Evolutionary conservation across 2,888 invertebrate species (phyloP).

Genomic region (Rhagophthalmus giganteus): DNA sequence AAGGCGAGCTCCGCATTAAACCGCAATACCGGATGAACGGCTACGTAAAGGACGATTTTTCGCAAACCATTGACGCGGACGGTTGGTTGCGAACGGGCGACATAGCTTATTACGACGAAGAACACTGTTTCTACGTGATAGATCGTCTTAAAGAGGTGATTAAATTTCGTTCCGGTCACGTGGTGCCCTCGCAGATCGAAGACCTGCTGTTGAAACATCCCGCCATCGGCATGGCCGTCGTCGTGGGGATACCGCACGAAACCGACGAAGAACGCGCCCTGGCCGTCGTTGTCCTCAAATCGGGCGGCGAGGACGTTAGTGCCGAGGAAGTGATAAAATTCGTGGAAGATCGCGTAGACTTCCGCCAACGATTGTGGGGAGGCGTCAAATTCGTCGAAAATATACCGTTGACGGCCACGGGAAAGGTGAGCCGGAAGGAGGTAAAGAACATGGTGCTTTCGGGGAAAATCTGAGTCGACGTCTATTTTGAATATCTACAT

Average conservation of each 20-base stretch:
- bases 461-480: background rate
- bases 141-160: conserved; percentile 57
- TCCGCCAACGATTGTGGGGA: conserved; percentile 31
- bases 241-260: conserved; percentile 73
- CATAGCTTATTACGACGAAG: conserved; percentile 55
- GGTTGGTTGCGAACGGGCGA: conserved; percentile 59
- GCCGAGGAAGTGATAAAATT: conserved; percentile 33
- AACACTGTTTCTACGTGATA: conserved; percentile 54
- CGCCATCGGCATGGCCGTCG: conserved; percentile 74
- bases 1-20: conserved; percentile 60
- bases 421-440: conserved; percentile 25
- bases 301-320: conserved; percentile 21
- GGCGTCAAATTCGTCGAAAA: conserved; percentile 32
- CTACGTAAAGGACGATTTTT: conserved; percentile 56
- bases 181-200: conserved; percentile 80
- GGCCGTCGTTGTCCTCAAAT: conserved; percentile 59
- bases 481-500: too few relatives aligned
- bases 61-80: conserved; percentile 50
- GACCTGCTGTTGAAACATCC: conserved; percentile 69
- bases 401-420: conserved; percentile 28
- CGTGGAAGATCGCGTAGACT: conserved; percentile 33
- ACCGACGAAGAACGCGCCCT: conserved; percentile 71
- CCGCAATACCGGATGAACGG: conserved; percentile 47
- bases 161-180: conserved; percentile 57
- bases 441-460: conserved; percentile 12